Evolutionary conservation across 2,797 vertebrate species (phyloP).

Genomic region (Crossoptilon crossoptilon): DNA sequence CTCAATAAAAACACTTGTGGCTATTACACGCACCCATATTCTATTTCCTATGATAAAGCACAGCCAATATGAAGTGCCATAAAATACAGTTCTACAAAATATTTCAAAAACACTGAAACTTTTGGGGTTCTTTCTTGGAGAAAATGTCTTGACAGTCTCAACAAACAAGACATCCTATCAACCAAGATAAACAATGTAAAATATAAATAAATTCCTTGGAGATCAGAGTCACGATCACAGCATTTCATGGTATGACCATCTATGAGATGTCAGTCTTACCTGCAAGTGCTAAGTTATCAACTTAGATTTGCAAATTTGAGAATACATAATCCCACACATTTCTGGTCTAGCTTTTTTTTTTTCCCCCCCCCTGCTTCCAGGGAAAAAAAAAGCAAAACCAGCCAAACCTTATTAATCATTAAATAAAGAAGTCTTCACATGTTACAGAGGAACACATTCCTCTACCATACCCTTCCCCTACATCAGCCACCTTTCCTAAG

Average conservation of each 20-base stretch:
- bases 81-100: constrained; percentile 42
- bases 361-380: not conserved
- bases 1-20: constrained; percentile 67
- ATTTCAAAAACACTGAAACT: not conserved
- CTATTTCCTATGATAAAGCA: constrained; percentile 70
- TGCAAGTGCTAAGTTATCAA: not conserved
- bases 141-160: not conserved
- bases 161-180: not conserved
- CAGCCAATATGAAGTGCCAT: constrained; percentile 36
- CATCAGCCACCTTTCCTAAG: not conserved
- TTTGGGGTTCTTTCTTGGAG: not conserved
- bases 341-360: not conserved
- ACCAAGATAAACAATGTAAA: not conserved
- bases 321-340: not conserved
- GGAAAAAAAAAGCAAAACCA: not conserved
- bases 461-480: not conserved
- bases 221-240: not conserved
- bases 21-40: constrained; percentile 60
- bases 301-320: not conserved
- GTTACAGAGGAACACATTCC: not conserved
- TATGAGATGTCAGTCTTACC: not conserved
- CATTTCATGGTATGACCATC: not conserved
- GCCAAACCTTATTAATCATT: not conserved
- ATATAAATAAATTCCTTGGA: not conserved
- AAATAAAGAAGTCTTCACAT: not conserved